Evolutionary conservation across 2,888 invertebrate species (phyloP), one percentile per base, ranked within the genome.

Genomic region (Cheiracanthium punctorium): DNA sequence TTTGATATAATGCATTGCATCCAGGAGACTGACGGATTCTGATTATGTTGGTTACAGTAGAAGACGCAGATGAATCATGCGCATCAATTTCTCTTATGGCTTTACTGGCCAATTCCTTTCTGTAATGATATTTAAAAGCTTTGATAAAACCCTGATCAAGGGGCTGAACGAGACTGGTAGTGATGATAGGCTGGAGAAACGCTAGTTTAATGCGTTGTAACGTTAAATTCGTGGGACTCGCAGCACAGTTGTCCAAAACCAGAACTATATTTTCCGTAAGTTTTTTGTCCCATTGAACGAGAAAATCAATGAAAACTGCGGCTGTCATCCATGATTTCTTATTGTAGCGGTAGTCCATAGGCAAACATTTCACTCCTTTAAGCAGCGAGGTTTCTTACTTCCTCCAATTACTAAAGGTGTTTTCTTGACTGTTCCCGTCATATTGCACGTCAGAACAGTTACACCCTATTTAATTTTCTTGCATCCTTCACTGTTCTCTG

Each of bases 171-270:
- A 24, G 8, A 29, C 28, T 29, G 28, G 10, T 24, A 24, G 65
- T 65, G 65, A 5, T 65, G 65, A 5, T 65, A 29, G 65, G 65
- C 1, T 5, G 65, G 12, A 65, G 65, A 65, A 24, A 65, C 28
- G 24, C 30, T 65, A 65, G 65, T 10, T 65, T 29, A 10, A 65
- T 65, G 30, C 24, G 28, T 29, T 14, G 7, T 14, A 65, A 65
- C 1, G 8, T 65, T 14, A 65, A 65, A 29, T 65, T 14, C 17
- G 65, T 29, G 30, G 65, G 17, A 65, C 14, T 4, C 24, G 65
- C 48, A 48, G n/a, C 48, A 24, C 65, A 65, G 28, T 65, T 65
- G 28, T 65, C 65, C 65, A 65, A 65, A 24, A 65, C 12, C 17
- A 65, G 14, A 10, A 29, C 48, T 4, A 65, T 29, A 65, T 29